Evolutionary conservation across 2,113 vertebrate genomes (phyloP).

Genomic region (Esox niger): DNA sequence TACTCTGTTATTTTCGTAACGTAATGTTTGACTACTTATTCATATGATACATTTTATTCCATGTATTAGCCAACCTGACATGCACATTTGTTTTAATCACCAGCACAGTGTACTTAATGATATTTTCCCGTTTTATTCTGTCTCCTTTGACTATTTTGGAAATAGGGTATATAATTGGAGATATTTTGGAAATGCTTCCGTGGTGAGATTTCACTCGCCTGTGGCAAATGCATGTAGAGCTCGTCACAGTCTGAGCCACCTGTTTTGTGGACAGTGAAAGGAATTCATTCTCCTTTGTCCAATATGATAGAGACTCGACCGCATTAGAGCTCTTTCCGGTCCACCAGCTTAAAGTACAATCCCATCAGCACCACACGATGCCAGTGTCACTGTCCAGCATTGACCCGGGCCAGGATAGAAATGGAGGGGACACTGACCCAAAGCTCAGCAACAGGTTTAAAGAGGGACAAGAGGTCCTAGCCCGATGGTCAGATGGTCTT

Average conservation of each 20-base stretch:
- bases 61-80: too few relatives aligned
- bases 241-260: neutral
- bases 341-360: slow-evolving; percentile 82
- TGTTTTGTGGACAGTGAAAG: neutral
- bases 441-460: slow-evolving; percentile 89
- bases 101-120: too few relatives aligned
- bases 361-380: slow-evolving; percentile 83
- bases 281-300: neutral
- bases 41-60: too few relatives aligned
- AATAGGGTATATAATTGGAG: neutral
- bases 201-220: neutral
- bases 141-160: too few relatives aligned
- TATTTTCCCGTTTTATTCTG: too few relatives aligned
- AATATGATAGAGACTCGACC: slow-evolving; percentile 84
- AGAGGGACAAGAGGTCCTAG: slow-evolving; percentile 98
- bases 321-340: slow-evolving; percentile 89
- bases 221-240: neutral
- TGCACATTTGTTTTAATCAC: too few relatives aligned
- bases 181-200: neutral
- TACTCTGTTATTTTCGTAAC: too few relatives aligned
- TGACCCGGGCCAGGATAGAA: slow-evolving; percentile 78
- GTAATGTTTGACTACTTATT: too few relatives aligned
- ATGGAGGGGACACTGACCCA: slow-evolving; percentile 78
- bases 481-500: slow-evolving; percentile 98
- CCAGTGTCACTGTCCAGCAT: slow-evolving; percentile 81